Evolutionary conservation across 2,888 invertebrate genomes (phyloP), one percentile per base, ranked within the genome.

Genomic region (Aplocera efformata): DNA sequence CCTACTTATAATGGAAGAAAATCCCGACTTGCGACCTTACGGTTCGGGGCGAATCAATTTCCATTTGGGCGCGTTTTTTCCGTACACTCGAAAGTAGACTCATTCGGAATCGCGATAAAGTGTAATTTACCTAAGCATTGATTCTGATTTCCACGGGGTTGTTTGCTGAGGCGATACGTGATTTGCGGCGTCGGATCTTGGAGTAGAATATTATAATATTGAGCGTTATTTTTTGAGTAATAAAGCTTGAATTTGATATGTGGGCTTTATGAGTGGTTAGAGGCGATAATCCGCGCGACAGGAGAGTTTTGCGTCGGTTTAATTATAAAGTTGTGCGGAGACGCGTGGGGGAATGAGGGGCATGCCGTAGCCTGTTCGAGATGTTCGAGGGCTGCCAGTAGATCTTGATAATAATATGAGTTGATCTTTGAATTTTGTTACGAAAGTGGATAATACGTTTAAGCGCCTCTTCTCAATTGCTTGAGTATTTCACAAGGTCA

Each of bases 121-220:
- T 62, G 58, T 70, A 72, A 74, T 79, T 75, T 72, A 60, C 63
- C 62, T 53, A 38, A 61, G 63, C 63, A 58, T 49, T 60, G 43
- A 59, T 68, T 67, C 62, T 67, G 71, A 72, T 74, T 70, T 66
- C 58, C 60, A 58, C 44, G 65, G 67, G 64, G 72, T 72, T 77
- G 77, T 75, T 82, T 81, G 81, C 74, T 75, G 79, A 68, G 72
- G 80, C 74, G 75, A 82, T 81, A 78, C 77, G 77, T 79, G 82
- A 83, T 84, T 84, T 80, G 80, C 69, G 79, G 74, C 71, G 63
- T 58, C 65, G 68, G 68, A 69, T 40, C 62, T 67, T 63, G 66
- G 60, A 66, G 71, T 70, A 57, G 64, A 63, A 64, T 72, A 74
- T 75, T 55, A 53, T 48, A 42, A 52, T 47, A 53, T 51, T 34